Evolutionary conservation across 2,113 vertebrate genomes (phyloP), one percentile per base, ranked within the genome.

Genomic region (Grammomys surdaster): DNA sequence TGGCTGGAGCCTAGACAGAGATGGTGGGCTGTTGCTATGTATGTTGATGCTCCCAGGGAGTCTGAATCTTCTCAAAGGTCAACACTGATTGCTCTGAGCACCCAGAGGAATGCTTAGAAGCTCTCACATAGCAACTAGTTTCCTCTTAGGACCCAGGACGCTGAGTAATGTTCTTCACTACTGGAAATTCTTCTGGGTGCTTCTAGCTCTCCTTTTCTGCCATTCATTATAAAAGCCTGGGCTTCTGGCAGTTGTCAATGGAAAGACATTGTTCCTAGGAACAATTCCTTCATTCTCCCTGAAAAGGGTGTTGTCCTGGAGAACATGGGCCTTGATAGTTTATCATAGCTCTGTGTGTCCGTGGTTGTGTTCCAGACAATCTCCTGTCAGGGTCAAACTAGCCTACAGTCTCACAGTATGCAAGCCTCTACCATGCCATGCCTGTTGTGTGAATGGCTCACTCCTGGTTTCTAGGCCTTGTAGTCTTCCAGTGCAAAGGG

Each of bases 51-150:
- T 91, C 89, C 54, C 60, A 40, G 72, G 24, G 92, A 92, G 92
- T 33, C 63, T 36, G 89, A 93, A 82, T 63, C 69, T 36, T 86
- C 76, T 63, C 95, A 70, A 94, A 70, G 69, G 58, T 93, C 73
- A 60, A 67, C 0, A 5, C 65, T 5, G 3, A 48, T 31, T 80
- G 73, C 78, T 72, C 36, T 19, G 67, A 89, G 72, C 86, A 88
- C 78, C 80, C 77, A 67, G 0, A 33, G 58, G 93, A 93, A 19
- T 1, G 19, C 40, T 54, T 31, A 51, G 87, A 87, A 58, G 78
- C 87, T 93, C 93, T 82, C 72, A 86, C 87, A 40, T 96, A 90
- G 92, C 89, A 81, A 97, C 46, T 0, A 1, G 69, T 91, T 89
- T 80, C 73, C 93, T 96, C 89, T 9, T 31, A 33, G 96, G 95